These are phyloP conservation scores for Mormoops blainvillei DNA, from an alignment of 2,113 vertebrate species.

Conservation along the genomic window DNA sequence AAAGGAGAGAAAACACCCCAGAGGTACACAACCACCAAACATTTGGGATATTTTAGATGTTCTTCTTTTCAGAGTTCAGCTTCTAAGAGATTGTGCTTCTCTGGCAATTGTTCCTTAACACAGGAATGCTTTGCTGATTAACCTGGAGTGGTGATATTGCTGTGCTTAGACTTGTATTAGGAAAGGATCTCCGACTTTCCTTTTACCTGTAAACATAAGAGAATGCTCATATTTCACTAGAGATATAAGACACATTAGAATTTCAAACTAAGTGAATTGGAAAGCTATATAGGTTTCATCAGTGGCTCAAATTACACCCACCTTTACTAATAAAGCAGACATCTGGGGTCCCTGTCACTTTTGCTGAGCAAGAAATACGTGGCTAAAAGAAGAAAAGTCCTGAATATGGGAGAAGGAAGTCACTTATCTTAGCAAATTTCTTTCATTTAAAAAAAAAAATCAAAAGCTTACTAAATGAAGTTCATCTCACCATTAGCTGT, in stretches of 20 bases:
- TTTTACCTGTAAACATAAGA: neutral
- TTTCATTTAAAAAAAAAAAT: neutral
- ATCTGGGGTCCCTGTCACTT: neutral
- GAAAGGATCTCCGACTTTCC: neutral
- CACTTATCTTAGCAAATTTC: neutral
- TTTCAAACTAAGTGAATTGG: neutral
- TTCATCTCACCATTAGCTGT: neutral
- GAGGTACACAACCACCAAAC: neutral
- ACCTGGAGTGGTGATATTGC: neutral
- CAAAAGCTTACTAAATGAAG: neutral
- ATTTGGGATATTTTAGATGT: neutral
- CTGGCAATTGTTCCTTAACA: neutral
- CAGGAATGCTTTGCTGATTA: neutral
- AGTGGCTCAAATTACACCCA: neutral
- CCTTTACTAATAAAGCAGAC: neutral
- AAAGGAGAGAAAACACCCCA: neutral
- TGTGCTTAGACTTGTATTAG: neutral
- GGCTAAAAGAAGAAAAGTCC: neutral
- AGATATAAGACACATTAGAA: neutral
- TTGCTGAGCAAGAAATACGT: neutral
- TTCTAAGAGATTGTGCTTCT: neutral
- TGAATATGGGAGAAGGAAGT: neutral
- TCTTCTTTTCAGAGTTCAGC: constrained; percentile 1
- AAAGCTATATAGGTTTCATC: neutral
- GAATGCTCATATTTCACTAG: neutral